Base-by-base conservation (phyloP, 2,888 invertebrate species). In the Drepana falcataria region DNA sequence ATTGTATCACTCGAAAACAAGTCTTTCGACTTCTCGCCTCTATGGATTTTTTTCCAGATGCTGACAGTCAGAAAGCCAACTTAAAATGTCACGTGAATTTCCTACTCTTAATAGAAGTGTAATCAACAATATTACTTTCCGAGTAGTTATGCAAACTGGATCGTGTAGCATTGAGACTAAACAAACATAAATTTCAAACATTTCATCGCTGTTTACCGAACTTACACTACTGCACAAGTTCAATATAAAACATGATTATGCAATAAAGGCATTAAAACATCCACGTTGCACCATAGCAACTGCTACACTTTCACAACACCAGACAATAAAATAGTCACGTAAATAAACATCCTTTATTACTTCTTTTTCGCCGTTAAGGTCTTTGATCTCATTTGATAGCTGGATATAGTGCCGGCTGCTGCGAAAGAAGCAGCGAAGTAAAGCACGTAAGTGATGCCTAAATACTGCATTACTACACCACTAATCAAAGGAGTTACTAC, bases 401-500 rank as follows among this genome's bases (percentile, higher is more conserved):
- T 85, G 54, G 85, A 54, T 53, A 77, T 64, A 44, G 82, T 74
- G 55, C 87, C 81, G 55, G 83, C 66, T 53, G 79, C 73, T 48
- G 80, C 70, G 21, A 83, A 72, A 5, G 68, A 53, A 3, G 80
- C 74, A 21, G 82, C 81, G 35, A 69, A 63, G 48, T 73, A 74
- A 61, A 80, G 77, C 21, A 85, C 82, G 60, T 84, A 83, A 54
- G 76, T 72, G 33, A 83, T 79, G 37, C 91, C 91, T 58, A 89
- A 78, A 49, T 78, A 73, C 68, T 93, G 91, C 57, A 83, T 85
- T 40, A 92, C 70, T 40, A 91, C 58, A 48, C 93, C 93, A 4
- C 90, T 83, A 4, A 91, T 65, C 4, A 93, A 66, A 0, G 93
- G 93, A 2, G 92, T 85, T n/a, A 93, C 56, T 61, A 93, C 90